Base-by-base conservation (phyloP, 2,888 invertebrate genomes). In the Liodrosophila aerea region DNA sequence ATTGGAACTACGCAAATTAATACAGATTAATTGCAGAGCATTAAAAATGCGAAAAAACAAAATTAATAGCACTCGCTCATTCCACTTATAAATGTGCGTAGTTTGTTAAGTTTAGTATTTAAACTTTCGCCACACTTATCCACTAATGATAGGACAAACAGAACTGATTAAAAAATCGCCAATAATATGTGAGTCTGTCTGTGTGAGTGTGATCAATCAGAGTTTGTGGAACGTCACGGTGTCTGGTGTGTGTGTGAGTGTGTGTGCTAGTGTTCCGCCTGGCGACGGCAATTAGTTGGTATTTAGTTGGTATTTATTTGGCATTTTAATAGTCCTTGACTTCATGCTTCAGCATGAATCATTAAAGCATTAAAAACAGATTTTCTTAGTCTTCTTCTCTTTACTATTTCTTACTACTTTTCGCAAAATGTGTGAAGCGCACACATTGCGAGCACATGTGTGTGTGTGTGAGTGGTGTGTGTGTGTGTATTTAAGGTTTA, bases 51-150 rank as follows among this genome's bases (percentile, higher is more conserved):
- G 2, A 22, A 22, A 22, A 22, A n/a, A n/a, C n/a, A n/a, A 22
- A 22, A 22, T 22, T 22, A 22, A 22, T 22, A 22, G 5, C 22
- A 56, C 9, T 54, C 27, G 9, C 43, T 56, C 46, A 47, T 27
- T 8, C 27, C 16, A 18, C 18, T 63, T 50, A 39, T 13, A 37
- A 9, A 27, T 54, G 50, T 40, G 22, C 22, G 5, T 22, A 4
- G 2, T 16, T 15, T 4, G 5, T 29, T 41, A 22, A 22, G 22
- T 22, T 22, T 22, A 22, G 22, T 22, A 22, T 22, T 22, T 22
- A 47, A 49, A 56, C 61, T 61, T 66, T 60, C 50, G 71, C 59
- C 71, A 65, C 65, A 68, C 60, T 65, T 65, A 52, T 27, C 36
- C 34, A 47, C 46, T 46, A 51, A 57, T 60, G 29, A 50, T 56